Conservation (phyloP, 2,888 invertebrate species). For the Plebejus argus region DNA sequence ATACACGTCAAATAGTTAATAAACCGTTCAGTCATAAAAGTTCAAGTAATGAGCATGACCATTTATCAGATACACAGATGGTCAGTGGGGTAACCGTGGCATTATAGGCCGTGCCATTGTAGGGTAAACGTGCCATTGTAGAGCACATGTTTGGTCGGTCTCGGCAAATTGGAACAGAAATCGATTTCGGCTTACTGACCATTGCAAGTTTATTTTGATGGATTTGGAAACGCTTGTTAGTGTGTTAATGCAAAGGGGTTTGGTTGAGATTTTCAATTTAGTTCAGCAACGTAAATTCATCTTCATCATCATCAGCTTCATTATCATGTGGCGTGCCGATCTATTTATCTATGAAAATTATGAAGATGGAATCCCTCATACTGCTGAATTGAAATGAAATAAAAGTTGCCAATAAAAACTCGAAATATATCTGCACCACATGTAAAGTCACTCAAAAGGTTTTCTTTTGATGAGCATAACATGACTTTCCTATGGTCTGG, state of each 20-base stretch:
- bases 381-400: too few species aligned
- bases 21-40: neutral
- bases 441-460: too few species aligned
- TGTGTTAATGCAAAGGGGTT: neutral
- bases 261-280: neutral
- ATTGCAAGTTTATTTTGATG: constrained; percentile 19
- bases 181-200: constrained; percentile 29
- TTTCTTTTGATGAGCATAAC: too few species aligned
- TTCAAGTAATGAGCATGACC: constrained; percentile 25
- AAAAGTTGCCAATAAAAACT: too few species aligned
- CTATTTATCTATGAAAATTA: too few species aligned
- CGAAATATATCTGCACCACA: too few species aligned
- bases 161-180: constrained; percentile 22
- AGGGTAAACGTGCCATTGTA: constrained; percentile 17
- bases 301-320: too few species aligned
- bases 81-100: neutral
- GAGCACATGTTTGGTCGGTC: constrained; percentile 14
- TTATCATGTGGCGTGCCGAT: too few species aligned
- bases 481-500: too few species aligned
- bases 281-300: neutral
- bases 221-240: constrained; percentile 6
- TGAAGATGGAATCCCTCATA: too few species aligned
- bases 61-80: constrained; percentile 23
- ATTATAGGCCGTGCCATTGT: neutral
- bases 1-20: constrained; percentile 10